Evolutionary conservation across 2,113 vertebrate genomes (phyloP), one percentile per base, ranked within the genome.

Genomic region (Callionymus lyra): DNA sequence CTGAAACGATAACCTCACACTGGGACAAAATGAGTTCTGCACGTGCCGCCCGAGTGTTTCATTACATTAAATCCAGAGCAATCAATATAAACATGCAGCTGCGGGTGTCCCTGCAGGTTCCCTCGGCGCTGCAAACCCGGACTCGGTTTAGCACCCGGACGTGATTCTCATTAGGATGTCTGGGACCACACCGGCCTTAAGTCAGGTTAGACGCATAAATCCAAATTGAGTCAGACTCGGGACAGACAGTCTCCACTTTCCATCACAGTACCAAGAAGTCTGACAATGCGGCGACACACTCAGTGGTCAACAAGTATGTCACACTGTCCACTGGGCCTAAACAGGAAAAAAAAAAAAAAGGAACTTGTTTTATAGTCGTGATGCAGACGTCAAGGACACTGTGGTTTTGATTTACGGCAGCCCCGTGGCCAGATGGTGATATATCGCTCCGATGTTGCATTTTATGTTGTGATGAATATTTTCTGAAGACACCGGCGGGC

Each of bases 401-500:
- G 71, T 59, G 34, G 42, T 46, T 64, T 44, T 76, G 80, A 85
- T 82, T 79, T 74, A 80, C 59, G 4, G 44, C n/a, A 46, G 61
- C 46, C 68, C 63, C 48, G 48, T 70, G 70, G 68, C 55, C 47
- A 12, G 60, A 65, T 57, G 63, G 53, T 74, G 72, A 80, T 78
- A 54, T 68, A 70, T 69, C 46, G 48, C 31, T 13, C 40, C 41
- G 65, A 53, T 2, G 10, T 41, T 1, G 44, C 34, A 16, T 68
- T 80, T 77, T 76, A 80, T 62, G 70, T 74, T 62, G 43, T 68
- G 67, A 68, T 71, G 50, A 79, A 85, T 71, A 64, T 57, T 68
- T 82, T 70, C 43, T 58, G 40, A 79, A 43, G 56, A 58, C 59
- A 62, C 56, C 50, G 55, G 18, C 39, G 43, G 38, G 47, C 50